Base-by-base conservation (phyloP, 2,888 invertebrate species). In the Ceramica pisi region DNA sequence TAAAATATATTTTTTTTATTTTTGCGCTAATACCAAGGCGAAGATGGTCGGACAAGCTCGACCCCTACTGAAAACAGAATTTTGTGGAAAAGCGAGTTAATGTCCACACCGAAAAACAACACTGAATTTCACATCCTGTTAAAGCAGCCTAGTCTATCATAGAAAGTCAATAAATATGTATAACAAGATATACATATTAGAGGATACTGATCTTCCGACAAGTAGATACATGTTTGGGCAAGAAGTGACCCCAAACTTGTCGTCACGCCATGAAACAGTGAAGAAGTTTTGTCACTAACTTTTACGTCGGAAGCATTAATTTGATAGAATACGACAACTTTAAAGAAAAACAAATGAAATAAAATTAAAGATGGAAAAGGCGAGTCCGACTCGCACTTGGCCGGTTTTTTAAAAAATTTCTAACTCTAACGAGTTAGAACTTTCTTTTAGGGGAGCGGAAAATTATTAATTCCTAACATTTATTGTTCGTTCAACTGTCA, bases 201-300 rank as follows among this genome's bases (percentile, higher is more conserved):
- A 48, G 10, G 35, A 19, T 5, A 16, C 41, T 41, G 41, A 41
- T 41, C 41, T 41, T 14, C 14, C 41, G 41, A 41, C 16, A 5
- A 41, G 9, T 14, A 41, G 10, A 10, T 41, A 12, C 3, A 12
- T 12, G 41, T 41, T 41, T 41, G 12, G 41, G 41, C 26, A 31
- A 14, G 6, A 48, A 56, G 26, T 64, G n/a, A 48, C 41, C 48
- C 44, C 14, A 14, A 65, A 57, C 41, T 65, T 35, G 23, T 56
- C 31, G 46, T 31, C 64, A 56, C 38, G 10, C 41, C 41, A n/a
- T 23, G 26, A 16, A 55, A 38, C 16, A 62, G 26, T 41, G n/a
- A 26, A 56, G n/a, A 56, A 35, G 16, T 55, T 71, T 38, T 48
- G 21, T 12, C 48, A 26, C 3, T 31, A 56, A 48, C 8, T 64